These are phyloP conservation scores for Dryococelus australis DNA, from an alignment of 2,888 invertebrate species.

Conservation along the genomic window DNA sequence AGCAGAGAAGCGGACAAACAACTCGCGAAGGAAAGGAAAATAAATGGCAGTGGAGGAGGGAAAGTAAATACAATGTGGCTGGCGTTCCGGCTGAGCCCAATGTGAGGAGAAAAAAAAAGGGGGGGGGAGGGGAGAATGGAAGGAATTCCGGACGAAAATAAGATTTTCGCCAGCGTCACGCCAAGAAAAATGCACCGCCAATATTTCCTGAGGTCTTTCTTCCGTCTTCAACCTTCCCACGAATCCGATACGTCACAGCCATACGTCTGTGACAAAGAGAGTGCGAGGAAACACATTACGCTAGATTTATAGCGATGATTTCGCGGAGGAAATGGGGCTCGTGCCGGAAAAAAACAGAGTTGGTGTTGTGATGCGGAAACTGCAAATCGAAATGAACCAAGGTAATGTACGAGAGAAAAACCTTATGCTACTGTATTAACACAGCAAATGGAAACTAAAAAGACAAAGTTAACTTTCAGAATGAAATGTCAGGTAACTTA, in stretches of 20 bases:
- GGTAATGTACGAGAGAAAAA: too few relatives aligned
- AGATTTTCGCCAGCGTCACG: constrained; percentile 16
- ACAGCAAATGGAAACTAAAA: too few relatives aligned
- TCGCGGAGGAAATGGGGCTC: background rate
- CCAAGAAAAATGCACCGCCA: background rate
- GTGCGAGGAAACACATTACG: background rate
- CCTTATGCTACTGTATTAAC: too few relatives aligned
- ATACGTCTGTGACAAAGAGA: background rate
- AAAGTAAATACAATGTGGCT: constrained; percentile 16
- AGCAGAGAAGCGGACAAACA: background rate
- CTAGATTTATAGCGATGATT: background rate
- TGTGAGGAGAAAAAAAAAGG: too few relatives aligned
- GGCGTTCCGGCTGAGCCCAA: background rate
- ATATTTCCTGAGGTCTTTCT: background rate
- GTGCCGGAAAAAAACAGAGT: background rate
- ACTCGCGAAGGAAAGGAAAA: constrained; percentile 1
- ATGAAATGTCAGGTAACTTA: too few relatives aligned
- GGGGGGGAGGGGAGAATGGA: background rate
- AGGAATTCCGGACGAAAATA: background rate
- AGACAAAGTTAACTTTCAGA: too few relatives aligned
- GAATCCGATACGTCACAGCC: background rate
- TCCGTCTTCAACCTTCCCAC: background rate
- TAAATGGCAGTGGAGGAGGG: background rate
- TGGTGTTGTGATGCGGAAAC: background rate
- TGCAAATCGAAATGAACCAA: too few relatives aligned